A percentile compares a stretch with the other conserved stretches of the same genome.
Conservation (phyloP, 2,888 invertebrate species). For the Melolontha melolontha region DNA sequence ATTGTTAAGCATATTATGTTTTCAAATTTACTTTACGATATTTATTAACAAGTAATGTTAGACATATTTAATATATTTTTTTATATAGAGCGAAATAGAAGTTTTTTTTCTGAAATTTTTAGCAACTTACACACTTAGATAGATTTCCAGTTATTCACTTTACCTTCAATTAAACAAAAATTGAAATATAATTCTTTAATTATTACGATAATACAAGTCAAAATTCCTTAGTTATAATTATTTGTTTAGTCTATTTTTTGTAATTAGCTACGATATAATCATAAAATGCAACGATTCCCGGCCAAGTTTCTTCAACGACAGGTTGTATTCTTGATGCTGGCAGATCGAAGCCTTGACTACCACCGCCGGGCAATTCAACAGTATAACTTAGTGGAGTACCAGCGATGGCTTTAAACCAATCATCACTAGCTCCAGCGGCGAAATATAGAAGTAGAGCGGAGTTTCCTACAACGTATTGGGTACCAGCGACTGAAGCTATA, state of each 20-base stretch:
- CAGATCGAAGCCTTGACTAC: slow-evolving; percentile 69
- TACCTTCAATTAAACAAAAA: too few relatives aligned
- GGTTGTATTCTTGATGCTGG: slow-evolving; percentile 69
- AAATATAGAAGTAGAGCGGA: slow-evolving; percentile 65
- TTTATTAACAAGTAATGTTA: too few relatives aligned
- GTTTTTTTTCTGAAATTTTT: too few relatives aligned
- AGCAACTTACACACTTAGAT: too few relatives aligned
- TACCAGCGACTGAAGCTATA: slow-evolving; percentile 61
- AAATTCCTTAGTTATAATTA: too few relatives aligned
- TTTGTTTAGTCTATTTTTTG: not conserved
- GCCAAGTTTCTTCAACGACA: slow-evolving; percentile 73
- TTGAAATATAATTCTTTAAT: too few relatives aligned
- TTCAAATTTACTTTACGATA: too few relatives aligned
- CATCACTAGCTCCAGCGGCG: slow-evolving; percentile 75
- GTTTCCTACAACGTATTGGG: slow-evolving; percentile 68
- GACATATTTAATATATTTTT: too few relatives aligned
- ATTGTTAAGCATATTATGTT: too few relatives aligned
- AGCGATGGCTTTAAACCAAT: slow-evolving; percentile 71
- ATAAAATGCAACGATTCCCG: slow-evolving; percentile 68
- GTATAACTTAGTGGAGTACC: slow-evolving; percentile 73
- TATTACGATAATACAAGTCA: too few relatives aligned
- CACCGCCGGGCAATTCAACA: slow-evolving; percentile 73
- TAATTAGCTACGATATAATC: slow-evolving; percentile 57
- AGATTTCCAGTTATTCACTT: too few relatives aligned
- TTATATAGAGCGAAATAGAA: too few relatives aligned